A percentile compares a stretch with the other conserved stretches of the same genome.
Conservation (phyloP, 2,888 invertebrate species). For the Graphium colonna region DNA sequence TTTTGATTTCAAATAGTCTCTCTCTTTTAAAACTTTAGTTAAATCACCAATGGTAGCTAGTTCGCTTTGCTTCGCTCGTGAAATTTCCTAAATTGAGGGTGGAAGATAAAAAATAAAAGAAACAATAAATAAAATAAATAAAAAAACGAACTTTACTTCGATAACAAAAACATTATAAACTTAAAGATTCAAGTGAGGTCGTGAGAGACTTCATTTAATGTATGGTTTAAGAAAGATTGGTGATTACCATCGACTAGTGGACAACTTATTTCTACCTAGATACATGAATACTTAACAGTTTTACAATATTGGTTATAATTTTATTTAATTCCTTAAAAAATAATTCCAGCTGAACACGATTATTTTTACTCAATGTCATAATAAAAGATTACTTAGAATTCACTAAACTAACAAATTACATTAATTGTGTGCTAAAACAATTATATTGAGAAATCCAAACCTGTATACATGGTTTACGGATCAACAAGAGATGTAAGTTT, state of each 20-base stretch:
- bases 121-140: constrained; percentile 46
- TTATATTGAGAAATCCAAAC: constrained; percentile 44
- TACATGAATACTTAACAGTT: constrained; percentile 76
- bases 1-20: constrained; percentile 56
- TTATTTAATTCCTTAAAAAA: constrained; percentile 71
- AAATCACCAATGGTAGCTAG: constrained; percentile 60
- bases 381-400: constrained; percentile 70
- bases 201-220: constrained; percentile 57
- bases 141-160: constrained; percentile 57
- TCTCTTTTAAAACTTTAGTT: constrained; percentile 53
- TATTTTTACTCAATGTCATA: constrained; percentile 42
- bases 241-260: constrained; percentile 73
- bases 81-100: constrained; percentile 62
- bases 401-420: constrained; percentile 70
- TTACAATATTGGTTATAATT: constrained; percentile 63
- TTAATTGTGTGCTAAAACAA: constrained; percentile 73
- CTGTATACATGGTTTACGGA: constrained; percentile 43
- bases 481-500: constrained; percentile 53
- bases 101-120: constrained; percentile 56
- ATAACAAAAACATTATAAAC: constrained; percentile 69
- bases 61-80: constrained; percentile 62
- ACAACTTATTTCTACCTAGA: constrained; percentile 74
- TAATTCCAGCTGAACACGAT: constrained; percentile 76
- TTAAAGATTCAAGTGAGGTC: constrained; percentile 57
- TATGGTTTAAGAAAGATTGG: constrained; percentile 65